Evolutionary conservation across 1,140 invertebrate species (phyloP).

Genomic region (Acarapis woodi): DNA sequence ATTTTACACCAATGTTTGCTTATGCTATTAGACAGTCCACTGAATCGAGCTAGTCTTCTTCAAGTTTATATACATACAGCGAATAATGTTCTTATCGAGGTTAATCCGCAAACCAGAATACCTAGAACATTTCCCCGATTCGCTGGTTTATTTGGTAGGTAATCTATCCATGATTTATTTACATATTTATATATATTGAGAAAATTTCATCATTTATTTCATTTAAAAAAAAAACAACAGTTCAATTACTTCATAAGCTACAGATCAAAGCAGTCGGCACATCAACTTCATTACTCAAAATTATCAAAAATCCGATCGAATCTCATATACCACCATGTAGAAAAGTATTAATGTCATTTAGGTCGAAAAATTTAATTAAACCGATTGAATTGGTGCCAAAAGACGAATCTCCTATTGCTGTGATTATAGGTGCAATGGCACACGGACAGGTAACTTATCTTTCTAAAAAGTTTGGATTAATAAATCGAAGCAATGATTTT

Average conservation of each 20-base stretch:
- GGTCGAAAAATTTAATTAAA: slow-evolving; percentile 40
- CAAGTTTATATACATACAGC: slow-evolving; percentile 80
- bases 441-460: slow-evolving; percentile 44
- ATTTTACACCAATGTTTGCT: slow-evolving; percentile 57
- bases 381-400: slow-evolving; percentile 46
- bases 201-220: slow-evolving; percentile 2
- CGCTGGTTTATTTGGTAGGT: slow-evolving; percentile 78
- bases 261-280: slow-evolving; percentile 61
- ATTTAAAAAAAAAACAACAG: slow-evolving; percentile 26
- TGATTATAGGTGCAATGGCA: slow-evolving; percentile 88
- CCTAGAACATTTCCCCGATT: slow-evolving; percentile 94
- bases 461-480: slow-evolving; percentile 7
- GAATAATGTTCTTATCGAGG: slow-evolving; percentile 89
- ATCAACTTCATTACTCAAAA: slow-evolving; percentile 67
- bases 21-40: slow-evolving; percentile 82
- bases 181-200: slow-evolving; percentile 13
- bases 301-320: slow-evolving; percentile 88
- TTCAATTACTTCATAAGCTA: slow-evolving; percentile 84
- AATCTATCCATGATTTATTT: slow-evolving; percentile 6
- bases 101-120: slow-evolving; percentile 92
- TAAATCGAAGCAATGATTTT: background rate
- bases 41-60: slow-evolving; percentile 32
- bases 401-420: slow-evolving; percentile 35
- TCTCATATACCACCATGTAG: slow-evolving; percentile 76
- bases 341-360: slow-evolving; percentile 72